Conservation (phyloP, 2,888 invertebrate genomes). For the Pammene fasciana region DNA sequence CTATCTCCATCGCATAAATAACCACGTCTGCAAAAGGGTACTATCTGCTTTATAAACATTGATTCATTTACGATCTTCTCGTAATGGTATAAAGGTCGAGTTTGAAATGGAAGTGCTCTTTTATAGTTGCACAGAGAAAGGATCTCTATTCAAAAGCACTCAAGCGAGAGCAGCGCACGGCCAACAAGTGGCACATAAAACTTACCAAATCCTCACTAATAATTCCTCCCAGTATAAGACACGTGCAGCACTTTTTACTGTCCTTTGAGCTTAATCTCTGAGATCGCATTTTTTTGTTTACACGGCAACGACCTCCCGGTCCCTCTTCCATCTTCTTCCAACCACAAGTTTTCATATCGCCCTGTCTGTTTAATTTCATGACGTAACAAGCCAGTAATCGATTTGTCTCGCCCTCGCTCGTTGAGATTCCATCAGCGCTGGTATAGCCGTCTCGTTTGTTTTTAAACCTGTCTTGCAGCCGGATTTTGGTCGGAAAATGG, state of each 20-base stretch:
- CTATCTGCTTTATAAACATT: neutral
- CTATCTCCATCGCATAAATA: constrained; percentile 22
- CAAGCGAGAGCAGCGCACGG: constrained; percentile 17
- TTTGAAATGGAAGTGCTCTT: neutral
- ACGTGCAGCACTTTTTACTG: constrained; percentile 40
- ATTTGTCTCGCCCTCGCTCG: constrained; percentile 74
- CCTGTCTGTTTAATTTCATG: constrained; percentile 66
- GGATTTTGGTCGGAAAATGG: constrained; percentile 52
- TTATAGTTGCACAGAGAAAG: neutral
- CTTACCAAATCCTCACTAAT: constrained; percentile 25
- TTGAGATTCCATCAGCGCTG: constrained; percentile 57
- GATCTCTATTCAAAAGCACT: constrained; percentile 25
- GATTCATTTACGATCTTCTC: neutral
- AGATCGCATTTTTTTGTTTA: constrained; percentile 67
- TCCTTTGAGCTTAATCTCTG: constrained; percentile 58
- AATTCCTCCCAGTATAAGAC: constrained; percentile 27
- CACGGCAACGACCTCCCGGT: constrained; percentile 72
- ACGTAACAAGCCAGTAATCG: constrained; percentile 66
- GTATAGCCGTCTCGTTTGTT: constrained; percentile 60
- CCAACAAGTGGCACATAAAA: constrained; percentile 39
- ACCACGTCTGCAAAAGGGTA: neutral
- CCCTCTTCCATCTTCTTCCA: constrained; percentile 57
- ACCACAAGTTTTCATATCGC: constrained; percentile 54
- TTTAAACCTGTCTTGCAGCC: constrained; percentile 65
- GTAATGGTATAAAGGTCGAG: neutral